Base-by-base conservation (phyloP, 64 coral and sea anemone genomes). In the Actinia tenebrosa region DNA sequence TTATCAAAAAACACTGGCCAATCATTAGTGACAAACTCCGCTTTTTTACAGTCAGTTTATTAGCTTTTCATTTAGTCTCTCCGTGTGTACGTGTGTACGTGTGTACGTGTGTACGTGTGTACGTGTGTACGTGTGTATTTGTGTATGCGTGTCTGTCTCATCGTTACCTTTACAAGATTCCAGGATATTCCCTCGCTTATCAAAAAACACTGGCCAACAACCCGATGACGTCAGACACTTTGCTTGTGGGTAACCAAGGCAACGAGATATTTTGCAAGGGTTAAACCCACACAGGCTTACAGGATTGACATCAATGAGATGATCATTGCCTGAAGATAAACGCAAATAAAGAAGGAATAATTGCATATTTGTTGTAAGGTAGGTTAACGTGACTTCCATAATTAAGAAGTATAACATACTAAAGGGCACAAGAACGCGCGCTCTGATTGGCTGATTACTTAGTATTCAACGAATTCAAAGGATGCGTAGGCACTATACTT, bases 201-300 rank as follows among this genome's bases (percentile, higher is more conserved):
- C 87, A 72, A 98, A 98, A 85, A 98, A 98, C 10, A 98, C 92
- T 53, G 95, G 95, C 66, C 88, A 84, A 77, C 95, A 98, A 53
- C 94, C 92, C 0, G 83, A 92, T 30, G 86, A 87, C 17, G 89
- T 89, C 37, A 98, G 89, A 79, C 95, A 98, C 64, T 91, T 83
- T 20, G 92, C 92, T n/a, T 88, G 71, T 3, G 92, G 92, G 27
- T 45, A 45, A 14, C 84, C 80, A 10, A 98, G 87, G 78, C 95
- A 98, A 66, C 94, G 93, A 4, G 92, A 84, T 22, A 98, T 66
- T 16, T 88, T 86, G 52, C 95, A 98, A 1, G 92, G 95, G 10
- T 98, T 86, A 68, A 87, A 94, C 11, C 95, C 95, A 84, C 95
- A 98, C 37, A 98, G 44, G 16, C 79, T 64, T 56, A 81, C 69